Percentiles rank a stretch among this genome's conserved stretches.
Evolutionary conservation across 2,888 invertebrate genomes (phyloP).

Genomic region (Fragum whitleyi): DNA sequence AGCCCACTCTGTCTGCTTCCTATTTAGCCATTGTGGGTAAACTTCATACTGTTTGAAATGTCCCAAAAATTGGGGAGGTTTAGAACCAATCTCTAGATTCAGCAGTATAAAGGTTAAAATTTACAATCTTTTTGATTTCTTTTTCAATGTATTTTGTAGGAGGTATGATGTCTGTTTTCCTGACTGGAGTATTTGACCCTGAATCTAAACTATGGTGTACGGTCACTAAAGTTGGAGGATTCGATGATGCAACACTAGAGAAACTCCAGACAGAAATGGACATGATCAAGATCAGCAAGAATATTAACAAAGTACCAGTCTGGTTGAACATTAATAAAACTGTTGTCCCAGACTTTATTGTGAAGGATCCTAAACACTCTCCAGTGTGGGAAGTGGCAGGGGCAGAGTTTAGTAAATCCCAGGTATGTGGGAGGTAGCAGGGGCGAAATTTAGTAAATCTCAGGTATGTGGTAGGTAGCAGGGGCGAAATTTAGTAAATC

Average conservation of each 20-base stretch:
- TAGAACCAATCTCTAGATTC: too few relatives aligned
- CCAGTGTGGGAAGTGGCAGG: constrained; percentile 98
- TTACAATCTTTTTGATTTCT: too few relatives aligned
- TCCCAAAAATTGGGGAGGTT: too few relatives aligned
- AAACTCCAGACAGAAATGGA: constrained; percentile 89
- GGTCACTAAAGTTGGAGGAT: constrained; percentile 94
- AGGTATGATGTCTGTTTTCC: constrained; percentile 96
- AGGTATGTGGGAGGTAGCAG: constrained; percentile 64
- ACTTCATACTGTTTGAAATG: too few relatives aligned
- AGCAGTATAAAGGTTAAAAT: too few relatives aligned
- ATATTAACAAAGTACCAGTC: constrained; percentile 87
- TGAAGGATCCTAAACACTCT: constrained; percentile 90
- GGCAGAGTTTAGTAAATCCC: constrained; percentile 87
- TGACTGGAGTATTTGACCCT: constrained; percentile 95
- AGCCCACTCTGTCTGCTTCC: too few relatives aligned
- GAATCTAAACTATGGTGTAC: constrained; percentile 91
- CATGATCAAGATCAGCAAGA: constrained; percentile 93
- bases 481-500: neutral
- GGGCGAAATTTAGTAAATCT: constrained; percentile 88
- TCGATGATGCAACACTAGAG: constrained; percentile 94
- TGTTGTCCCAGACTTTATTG: constrained; percentile 95
- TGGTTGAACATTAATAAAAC: constrained; percentile 94
- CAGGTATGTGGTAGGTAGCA: constrained; percentile 72
- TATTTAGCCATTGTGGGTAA: too few relatives aligned
- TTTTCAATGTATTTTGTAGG: too few relatives aligned